Percentiles rank a stretch among this genome's conserved stretches.
Evolutionary conservation across 2,113 vertebrate genomes (phyloP).

Genomic region (Meriones unguiculatus): DNA sequence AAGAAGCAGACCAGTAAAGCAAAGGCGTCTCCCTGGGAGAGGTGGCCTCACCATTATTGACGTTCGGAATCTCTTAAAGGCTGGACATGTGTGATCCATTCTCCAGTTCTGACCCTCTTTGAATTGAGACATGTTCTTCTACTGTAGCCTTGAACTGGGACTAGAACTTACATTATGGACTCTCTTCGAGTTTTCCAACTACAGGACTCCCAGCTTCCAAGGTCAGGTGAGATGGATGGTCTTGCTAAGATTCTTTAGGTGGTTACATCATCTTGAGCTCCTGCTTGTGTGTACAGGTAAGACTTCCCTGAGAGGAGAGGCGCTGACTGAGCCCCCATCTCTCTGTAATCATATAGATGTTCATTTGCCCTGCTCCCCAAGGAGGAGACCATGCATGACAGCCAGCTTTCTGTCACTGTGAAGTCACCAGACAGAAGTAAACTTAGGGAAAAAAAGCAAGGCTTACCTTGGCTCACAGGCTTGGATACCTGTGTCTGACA

Average conservation of each 20-base stretch:
- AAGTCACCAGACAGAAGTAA: not conserved
- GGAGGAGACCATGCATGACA: not conserved
- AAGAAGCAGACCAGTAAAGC: too few relatives aligned
- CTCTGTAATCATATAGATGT: fast-evolving
- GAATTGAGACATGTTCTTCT: fast-evolving
- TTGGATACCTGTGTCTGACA: not conserved
- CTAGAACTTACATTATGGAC: fast-evolving
- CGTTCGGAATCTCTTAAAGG: not conserved
- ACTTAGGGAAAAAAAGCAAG: not conserved
- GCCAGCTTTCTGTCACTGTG: not conserved
- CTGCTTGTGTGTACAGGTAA: fast-evolving
- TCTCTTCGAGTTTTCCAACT: too few relatives aligned
- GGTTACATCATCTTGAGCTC: fast-evolving
- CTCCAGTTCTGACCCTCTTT: too few relatives aligned
- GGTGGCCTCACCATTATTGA: too few relatives aligned
- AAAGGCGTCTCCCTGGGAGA: not conserved
- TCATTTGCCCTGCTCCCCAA: fast-evolving
- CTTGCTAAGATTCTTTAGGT: not conserved
- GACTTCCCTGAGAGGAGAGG: fast-evolving
- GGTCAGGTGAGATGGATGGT: fast-evolving
- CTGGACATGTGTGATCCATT: fast-evolving
- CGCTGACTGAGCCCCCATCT: fast-evolving
- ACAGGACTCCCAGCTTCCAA: not conserved
- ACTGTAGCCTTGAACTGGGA: fast-evolving
- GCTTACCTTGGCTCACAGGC: too few relatives aligned